A percentile compares a stretch with the other conserved stretches of the same genome.
Conservation (phyloP, 2,113 vertebrate species). For the Chionis minor region DNA sequence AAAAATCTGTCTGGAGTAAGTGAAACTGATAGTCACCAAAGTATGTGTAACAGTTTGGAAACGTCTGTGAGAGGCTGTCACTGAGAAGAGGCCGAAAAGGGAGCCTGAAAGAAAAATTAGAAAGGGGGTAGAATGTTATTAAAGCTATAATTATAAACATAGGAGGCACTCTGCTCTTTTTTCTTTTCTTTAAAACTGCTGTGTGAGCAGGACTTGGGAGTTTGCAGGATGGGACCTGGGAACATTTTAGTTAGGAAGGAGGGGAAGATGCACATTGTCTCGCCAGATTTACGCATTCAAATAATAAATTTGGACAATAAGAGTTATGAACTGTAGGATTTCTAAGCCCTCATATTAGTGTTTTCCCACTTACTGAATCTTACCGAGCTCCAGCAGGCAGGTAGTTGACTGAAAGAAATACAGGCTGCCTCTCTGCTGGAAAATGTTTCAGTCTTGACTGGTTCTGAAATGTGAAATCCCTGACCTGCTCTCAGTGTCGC, state of each 20-base stretch:
- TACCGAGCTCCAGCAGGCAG: not conserved
- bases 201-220: not conserved
- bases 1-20: not conserved
- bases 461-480: not conserved
- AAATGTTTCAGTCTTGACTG: not conserved
- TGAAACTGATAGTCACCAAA: not conserved
- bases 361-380: not conserved
- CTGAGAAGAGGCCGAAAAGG: constrained; percentile 15
- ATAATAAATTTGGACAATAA: not conserved
- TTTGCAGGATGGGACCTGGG: not conserved
- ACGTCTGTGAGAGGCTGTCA: not conserved
- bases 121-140: constrained; percentile 26
- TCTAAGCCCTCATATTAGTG: not conserved
- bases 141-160: constrained; percentile 5
- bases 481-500: not conserved
- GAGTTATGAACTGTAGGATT: not conserved
- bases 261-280: not conserved
- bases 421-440: not conserved
- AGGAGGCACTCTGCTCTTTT: not conserved
- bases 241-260: not conserved
- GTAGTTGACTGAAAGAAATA: not conserved
- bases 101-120: not conserved
- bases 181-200: not conserved
- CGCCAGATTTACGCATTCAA: not conserved
- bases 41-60: not conserved